Evolutionary conservation across 2,888 invertebrate species (phyloP), one percentile per base, ranked within the genome.

Genomic region (Caenorhabditis drosophilae): DNA sequence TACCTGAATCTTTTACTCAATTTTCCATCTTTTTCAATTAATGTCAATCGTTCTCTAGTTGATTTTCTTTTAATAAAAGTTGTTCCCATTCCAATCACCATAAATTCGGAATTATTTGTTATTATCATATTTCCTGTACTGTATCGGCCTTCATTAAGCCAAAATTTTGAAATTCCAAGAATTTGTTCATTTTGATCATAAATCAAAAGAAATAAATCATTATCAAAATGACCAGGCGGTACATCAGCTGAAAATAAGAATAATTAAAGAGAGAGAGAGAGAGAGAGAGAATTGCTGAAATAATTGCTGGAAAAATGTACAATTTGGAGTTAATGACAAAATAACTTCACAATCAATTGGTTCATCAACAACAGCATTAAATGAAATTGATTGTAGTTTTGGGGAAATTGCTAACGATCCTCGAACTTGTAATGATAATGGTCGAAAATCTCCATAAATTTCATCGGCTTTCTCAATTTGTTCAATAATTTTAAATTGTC

Each of bases 1-100:
- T 34, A 60, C 66, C 36, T 53, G 62, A 58, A 68, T 44, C 59
- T 38, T 48, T 56, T 68, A 44, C 57, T 63, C 51, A 63, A 40
- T 49, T 63, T 62, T 1, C 42, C 25, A 36, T 56, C 52, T 12
- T 50, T 58, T 12, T 54, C 58, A 20, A 67, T 45, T 16, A 67
- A 25, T 23, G 35, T 35, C 15, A 25, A 47, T 41, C 45, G 34
- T 9, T 66, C 59, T 11, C 45, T 48, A 16, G 59, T 45, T 15
- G 66, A 59, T 16, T 45, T 45, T 16, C 27, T 26, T 3, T 15
- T 15, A 12, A 2, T 26, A 20, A 45, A 44, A 4, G 59, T 51
- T 15, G 64, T 64, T 38, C 64, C 64, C 51, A 59, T 64, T 27
- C 51, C 58, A 20, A 64, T 15, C 3, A 59, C 45, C 50, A 64